Evolutionary conservation across 1,140 invertebrate genomes (phyloP).

Genomic region (Oppia nitens): DNA sequence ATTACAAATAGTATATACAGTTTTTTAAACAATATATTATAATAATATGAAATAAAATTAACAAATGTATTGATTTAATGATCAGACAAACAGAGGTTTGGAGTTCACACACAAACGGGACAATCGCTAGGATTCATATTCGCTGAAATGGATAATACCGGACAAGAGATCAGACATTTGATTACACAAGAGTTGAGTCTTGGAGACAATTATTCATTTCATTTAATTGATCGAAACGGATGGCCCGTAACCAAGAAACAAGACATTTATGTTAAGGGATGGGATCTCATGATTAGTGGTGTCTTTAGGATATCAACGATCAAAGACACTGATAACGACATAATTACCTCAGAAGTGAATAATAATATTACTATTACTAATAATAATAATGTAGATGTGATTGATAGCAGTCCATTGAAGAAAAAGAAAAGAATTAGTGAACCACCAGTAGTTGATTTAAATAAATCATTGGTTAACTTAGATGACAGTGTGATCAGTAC

Average conservation of each 20-base stretch:
- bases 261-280: constrained; percentile 23
- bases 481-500: too few relatives aligned
- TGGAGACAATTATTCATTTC: constrained; percentile 16
- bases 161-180: constrained; percentile 24
- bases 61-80: not conserved
- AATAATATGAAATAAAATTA: not conserved
- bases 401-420: not conserved
- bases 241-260: constrained; percentile 27
- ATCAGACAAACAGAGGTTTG: constrained; percentile 25
- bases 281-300: constrained; percentile 25
- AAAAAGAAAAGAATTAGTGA: not conserved
- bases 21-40: not conserved
- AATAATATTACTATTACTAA: too few relatives aligned
- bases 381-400: too few relatives aligned
- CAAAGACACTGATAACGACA: not conserved
- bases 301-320: constrained; percentile 14
- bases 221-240: constrained; percentile 26
- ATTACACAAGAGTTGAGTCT: constrained; percentile 16
- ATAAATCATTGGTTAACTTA: too few relatives aligned
- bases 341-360: not conserved
- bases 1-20: not conserved
- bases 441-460: not conserved
- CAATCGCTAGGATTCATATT: constrained; percentile 26
- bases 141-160: constrained; percentile 22
- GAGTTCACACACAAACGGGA: constrained; percentile 22